Conservation (phyloP, 1,140 invertebrate species). For the Drosophila sechellia region DNA sequence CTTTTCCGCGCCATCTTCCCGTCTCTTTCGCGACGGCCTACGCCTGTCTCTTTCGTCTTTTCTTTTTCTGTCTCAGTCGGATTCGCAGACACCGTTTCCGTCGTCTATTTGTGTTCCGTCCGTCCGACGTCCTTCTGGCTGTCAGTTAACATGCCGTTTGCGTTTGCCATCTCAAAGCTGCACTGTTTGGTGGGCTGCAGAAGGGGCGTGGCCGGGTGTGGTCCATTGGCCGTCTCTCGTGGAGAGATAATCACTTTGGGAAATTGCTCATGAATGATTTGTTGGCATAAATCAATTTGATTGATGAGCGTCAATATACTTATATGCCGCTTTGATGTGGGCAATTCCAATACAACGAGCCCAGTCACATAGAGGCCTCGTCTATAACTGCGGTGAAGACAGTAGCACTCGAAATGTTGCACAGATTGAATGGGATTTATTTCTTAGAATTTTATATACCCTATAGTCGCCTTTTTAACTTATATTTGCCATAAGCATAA, state of each 20-base stretch:
- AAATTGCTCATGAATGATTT: conserved; percentile 84
- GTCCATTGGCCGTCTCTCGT: conserved; percentile 45
- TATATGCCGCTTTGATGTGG: conserved; percentile 83
- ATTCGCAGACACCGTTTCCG: conserved; percentile 40
- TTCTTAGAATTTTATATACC: no score
- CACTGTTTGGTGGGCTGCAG: conserved; percentile 13
- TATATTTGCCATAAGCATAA: no score
- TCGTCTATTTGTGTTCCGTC: conserved; percentile 50
- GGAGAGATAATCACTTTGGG: conserved; percentile 83
- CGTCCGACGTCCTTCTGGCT: conserved; percentile 65
- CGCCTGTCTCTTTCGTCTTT: conserved; percentile 8
- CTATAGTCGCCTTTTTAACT: no score
- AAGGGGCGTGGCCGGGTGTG: conserved; percentile 27
- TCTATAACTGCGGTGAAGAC: conserved; percentile 22
- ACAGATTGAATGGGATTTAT: not conserved
- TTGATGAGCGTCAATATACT: conserved; percentile 81
- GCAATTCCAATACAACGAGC: conserved; percentile 65
- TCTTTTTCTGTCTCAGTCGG: conserved; percentile 17
- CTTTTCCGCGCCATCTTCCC: not conserved
- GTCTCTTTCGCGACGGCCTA: not conserved
- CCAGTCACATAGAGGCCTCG: conserved; percentile 50
- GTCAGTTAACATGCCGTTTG: conserved; percentile 81
- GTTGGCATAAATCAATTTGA: conserved; percentile 84
- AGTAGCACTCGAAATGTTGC: conserved; percentile 1
- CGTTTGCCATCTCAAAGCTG: conserved; percentile 65